Base-by-base conservation (phyloP, 2,113 vertebrate genomes). In the Hydrochoerus hydrochaeris region DNA sequence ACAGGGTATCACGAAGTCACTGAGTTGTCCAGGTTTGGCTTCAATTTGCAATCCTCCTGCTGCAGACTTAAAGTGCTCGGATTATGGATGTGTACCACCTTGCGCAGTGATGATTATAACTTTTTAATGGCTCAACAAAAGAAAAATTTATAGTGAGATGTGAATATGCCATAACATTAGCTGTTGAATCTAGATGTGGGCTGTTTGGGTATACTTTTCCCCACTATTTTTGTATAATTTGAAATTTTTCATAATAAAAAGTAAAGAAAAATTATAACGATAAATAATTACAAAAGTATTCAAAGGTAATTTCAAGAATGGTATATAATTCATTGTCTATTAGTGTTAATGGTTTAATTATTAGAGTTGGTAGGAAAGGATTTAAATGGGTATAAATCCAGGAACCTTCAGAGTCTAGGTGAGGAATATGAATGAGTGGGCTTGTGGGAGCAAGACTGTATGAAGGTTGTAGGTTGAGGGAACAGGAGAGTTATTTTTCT, bases 181-280 rank as follows among this genome's bases (percentile, higher is more conserved):
- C 38, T 38, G 38, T 80, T 82, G 49, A 75, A 60, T 75, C 60
- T 92, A 92, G 69, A 60, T 97, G 52, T 35, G 60, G 17, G 88
- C 84, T 91, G 44, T 92, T 96, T 96, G 44, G 35, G 16, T 69
- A 38, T n/a, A 38, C 7, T 69, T 58, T 58, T 62, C 77, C 13
- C 19, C 69, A 3, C 2, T 2, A 4, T 52, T 44, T 88, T 97
- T 98, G 86, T 90, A 60, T 91, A 91, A 89, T 71, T 91, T 96
- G 52, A 83, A 86, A 78, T 1, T 90, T 83, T 69, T 46, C 60
- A 17, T 73, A 80, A 91, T 88, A 85, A 90, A 90, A 69, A 35
- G 0, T 81, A 13, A 54, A 46, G 63, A 57, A 95, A 91, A 93
- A n/a, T 60, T 9, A 1, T 77, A 71, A 38, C 38, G 1, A 41